Percentiles rank a stretch among this genome's conserved stretches.
Evolutionary conservation across 2,888 invertebrate species (phyloP).

Genomic region (Drosophila atroscutellata): DNA sequence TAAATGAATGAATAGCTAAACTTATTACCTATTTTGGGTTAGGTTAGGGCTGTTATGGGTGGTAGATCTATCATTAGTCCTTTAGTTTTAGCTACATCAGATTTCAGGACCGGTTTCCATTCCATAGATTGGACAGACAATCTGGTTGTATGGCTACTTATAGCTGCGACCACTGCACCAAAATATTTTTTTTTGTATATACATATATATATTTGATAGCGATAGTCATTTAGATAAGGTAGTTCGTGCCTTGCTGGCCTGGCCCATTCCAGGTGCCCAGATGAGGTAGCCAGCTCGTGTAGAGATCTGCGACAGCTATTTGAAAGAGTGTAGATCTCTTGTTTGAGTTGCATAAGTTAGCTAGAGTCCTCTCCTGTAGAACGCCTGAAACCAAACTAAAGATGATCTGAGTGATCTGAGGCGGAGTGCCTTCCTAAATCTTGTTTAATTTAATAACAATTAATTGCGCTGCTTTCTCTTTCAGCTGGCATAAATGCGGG

Average conservation of each 20-base stretch:
- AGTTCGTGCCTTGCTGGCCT: neutral
- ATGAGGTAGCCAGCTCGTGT: neutral
- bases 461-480: neutral
- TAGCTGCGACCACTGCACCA: neutral
- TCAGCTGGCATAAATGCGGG: constrained; percentile 83
- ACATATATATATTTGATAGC: no score
- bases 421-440: no score
- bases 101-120: neutral
- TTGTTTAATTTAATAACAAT: neutral
- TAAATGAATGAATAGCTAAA: neutral
- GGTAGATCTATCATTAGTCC: neutral
- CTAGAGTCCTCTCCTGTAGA: no score
- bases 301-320: neutral
- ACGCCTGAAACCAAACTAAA: neutral
- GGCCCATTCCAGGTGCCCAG: neutral
- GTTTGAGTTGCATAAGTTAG: neutral
- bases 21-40: neutral
- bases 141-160: neutral
- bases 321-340: neutral
- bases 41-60: neutral
- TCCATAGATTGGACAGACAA: neutral
- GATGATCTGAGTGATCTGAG: neutral
- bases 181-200: no score
- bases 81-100: neutral
- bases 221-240: no score